Percentiles rank a stretch among this genome's conserved stretches.
Conservation (phyloP, 1,140 invertebrate species). For the Drosophila neocordata region DNA sequence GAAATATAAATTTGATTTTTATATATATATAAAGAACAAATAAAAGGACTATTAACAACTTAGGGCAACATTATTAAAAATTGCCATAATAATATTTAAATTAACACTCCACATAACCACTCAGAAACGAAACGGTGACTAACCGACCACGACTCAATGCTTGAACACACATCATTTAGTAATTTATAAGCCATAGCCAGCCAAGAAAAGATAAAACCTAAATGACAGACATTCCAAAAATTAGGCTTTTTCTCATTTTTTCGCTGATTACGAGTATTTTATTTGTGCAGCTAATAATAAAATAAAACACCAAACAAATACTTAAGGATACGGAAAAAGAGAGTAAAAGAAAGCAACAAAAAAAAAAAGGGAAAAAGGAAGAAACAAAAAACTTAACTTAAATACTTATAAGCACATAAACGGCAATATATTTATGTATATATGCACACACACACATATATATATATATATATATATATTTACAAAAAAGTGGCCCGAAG, state of each 20-base stretch:
- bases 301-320: slow-evolving; percentile 57
- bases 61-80: too few species aligned
- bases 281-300: slow-evolving; percentile 64
- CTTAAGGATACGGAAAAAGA: slow-evolving; percentile 38
- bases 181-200: slow-evolving; percentile 48
- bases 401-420: slow-evolving; percentile 43
- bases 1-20: too few species aligned
- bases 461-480: slow-evolving; percentile 25
- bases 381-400: slow-evolving; percentile 8
- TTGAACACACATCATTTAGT: slow-evolving; percentile 51
- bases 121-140: neutral
- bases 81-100: neutral
- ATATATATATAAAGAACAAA: too few species aligned
- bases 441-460: slow-evolving; percentile 6
- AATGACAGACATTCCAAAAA: slow-evolving; percentile 18
- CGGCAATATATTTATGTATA: slow-evolving; percentile 33
- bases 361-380: slow-evolving; percentile 1
- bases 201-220: slow-evolving; percentile 20
- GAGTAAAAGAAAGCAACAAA: too few species aligned
- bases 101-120: neutral
- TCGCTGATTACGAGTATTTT: slow-evolving; percentile 32
- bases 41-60: too few species aligned
- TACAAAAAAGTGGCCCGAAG: neutral
- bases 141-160: slow-evolving; percentile 9
- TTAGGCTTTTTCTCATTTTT: slow-evolving; percentile 7